Evolutionary conservation across 2,797 vertebrate species (phyloP).

Genomic region (Chelon labrosus): DNA sequence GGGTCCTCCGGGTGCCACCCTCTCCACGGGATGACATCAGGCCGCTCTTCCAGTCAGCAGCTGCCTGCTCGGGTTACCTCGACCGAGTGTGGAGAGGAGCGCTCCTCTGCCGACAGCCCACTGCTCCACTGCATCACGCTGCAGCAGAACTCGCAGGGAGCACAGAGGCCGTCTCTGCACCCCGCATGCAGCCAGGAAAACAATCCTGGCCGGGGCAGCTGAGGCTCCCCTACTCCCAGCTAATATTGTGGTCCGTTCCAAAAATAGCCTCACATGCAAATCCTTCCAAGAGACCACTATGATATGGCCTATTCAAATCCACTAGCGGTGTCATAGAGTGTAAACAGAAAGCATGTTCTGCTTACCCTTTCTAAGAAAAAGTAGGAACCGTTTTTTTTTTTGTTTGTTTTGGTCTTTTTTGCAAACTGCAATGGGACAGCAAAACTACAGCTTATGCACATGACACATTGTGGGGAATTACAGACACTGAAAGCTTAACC

Average conservation of each 20-base stretch:
- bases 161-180: constrained; percentile 61
- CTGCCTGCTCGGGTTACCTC: constrained; percentile 74
- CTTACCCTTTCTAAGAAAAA: not conserved
- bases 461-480: no score
- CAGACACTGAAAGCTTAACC: not conserved
- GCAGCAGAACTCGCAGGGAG: constrained; percentile 73
- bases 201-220: constrained; percentile 63
- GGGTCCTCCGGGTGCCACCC: constrained; percentile 37
- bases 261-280: constrained; percentile 69
- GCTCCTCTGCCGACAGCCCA: constrained; percentile 63
- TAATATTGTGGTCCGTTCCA: constrained; percentile 56
- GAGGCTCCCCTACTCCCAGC: constrained; percentile 48
- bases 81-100: constrained; percentile 54
- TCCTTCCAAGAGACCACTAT: constrained; percentile 33
- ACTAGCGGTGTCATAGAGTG: constrained; percentile 7
- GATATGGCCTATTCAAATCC: constrained; percentile 38
- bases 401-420: no score
- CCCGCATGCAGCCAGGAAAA: constrained; percentile 62
- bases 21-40: constrained; percentile 62
- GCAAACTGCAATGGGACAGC: no score
- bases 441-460: no score
- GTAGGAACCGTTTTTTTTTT: no score
- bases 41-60: constrained; percentile 48
- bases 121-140: constrained; percentile 82
- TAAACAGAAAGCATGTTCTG: constrained; percentile 22